A percentile compares a stretch with the other conserved stretches of the same genome.
Evolutionary conservation across 2,797 vertebrate species (phyloP).

Genomic region (Neosilurus mollespiculum): DNA sequence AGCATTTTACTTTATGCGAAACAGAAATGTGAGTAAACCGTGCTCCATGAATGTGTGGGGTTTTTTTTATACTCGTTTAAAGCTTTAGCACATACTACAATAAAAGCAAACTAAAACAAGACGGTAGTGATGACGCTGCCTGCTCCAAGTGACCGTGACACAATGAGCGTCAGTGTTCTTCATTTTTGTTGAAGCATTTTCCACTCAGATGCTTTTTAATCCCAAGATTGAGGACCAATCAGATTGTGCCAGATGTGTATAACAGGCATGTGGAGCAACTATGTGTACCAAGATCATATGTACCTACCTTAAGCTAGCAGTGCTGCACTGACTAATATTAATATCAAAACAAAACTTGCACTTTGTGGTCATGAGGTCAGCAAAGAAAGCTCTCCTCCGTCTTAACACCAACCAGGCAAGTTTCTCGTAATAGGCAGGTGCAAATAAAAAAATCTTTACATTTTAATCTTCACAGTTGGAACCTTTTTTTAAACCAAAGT

Average conservation of each 20-base stretch:
- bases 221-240: too few relatives aligned
- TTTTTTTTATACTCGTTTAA: too few relatives aligned
- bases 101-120: too few relatives aligned
- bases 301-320: background rate
- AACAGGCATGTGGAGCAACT: conserved; percentile 4
- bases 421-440: background rate
- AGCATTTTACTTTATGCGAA: too few relatives aligned
- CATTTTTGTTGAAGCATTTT: too few relatives aligned
- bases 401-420: background rate
- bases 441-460: background rate
- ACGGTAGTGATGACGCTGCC: too few relatives aligned
- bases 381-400: background rate
- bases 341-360: background rate
- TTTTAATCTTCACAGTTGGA: background rate
- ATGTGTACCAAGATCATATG: background rate
- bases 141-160: too few relatives aligned
- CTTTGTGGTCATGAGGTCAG: conserved; percentile 1
- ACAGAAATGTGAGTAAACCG: too few relatives aligned
- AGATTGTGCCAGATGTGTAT: background rate
- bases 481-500: background rate
- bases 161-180: too few relatives aligned
- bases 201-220: too few relatives aligned
- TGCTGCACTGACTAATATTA: background rate
- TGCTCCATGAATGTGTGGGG: too few relatives aligned
- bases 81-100: too few relatives aligned